Conservation (phyloP, 2,888 invertebrate genomes). For the Tricholauxania praeusta region DNA sequence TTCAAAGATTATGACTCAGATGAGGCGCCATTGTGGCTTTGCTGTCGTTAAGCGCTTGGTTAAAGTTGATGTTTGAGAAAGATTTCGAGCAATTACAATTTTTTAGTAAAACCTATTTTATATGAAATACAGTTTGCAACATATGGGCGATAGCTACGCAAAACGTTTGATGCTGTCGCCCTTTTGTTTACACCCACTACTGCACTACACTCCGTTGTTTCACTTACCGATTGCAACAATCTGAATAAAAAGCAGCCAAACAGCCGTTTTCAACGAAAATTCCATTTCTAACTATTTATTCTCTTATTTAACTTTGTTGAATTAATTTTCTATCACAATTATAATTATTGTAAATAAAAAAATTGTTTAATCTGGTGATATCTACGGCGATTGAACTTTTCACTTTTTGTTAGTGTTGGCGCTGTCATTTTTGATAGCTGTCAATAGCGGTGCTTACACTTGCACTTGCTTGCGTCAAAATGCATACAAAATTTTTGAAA, state of each 20-base stretch:
- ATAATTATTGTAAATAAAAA: background rate
- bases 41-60: too few species aligned
- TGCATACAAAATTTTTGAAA: too few species aligned
- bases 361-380: background rate
- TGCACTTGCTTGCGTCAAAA: too few species aligned
- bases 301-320: background rate
- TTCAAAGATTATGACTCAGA: too few species aligned
- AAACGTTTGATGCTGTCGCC: background rate
- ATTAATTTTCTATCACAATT: background rate
- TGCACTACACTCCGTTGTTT: background rate
- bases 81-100: too few species aligned
- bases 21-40: too few species aligned
- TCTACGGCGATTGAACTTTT: slow-evolving; percentile 11
- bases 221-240: slow-evolving; percentile 45
- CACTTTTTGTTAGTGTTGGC: slow-evolving; percentile 25
- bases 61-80: too few species aligned
- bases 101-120: too few species aligned
- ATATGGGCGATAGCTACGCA: too few species aligned
- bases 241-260: slow-evolving; percentile 52
- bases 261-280: slow-evolving; percentile 42
- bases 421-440: slow-evolving; percentile 18
- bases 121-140: too few species aligned
- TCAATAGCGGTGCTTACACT: background rate
- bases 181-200: background rate
- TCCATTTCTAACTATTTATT: slow-evolving; percentile 44